These are phyloP conservation scores for Recurvirostra avosetta DNA, from an alignment of 2,113 vertebrate genomes.

Conservation along the genomic window DNA sequence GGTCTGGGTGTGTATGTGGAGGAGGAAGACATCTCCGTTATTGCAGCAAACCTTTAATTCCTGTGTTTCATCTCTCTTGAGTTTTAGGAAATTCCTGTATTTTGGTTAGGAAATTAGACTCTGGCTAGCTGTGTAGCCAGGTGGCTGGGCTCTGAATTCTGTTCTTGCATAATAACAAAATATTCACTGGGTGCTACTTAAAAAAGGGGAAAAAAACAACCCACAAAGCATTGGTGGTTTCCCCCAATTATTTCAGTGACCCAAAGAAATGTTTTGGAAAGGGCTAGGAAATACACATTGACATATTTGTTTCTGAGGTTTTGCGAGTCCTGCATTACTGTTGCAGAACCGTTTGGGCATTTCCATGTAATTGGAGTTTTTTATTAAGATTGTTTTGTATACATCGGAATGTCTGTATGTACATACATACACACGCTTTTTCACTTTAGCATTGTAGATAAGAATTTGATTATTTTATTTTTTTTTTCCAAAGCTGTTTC, in stretches of 20 bases:
- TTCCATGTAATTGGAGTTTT: not conserved
- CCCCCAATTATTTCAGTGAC: not conserved
- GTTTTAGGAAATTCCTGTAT: not conserved
- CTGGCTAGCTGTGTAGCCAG: not conserved
- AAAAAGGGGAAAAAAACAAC: rapidly evolving
- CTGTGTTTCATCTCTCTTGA: not conserved
- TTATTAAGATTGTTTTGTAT: not conserved
- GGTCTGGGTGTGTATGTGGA: not conserved
- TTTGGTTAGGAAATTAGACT: not conserved
- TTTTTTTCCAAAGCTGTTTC: not conserved
- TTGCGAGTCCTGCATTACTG: not conserved
- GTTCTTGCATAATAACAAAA: not conserved
- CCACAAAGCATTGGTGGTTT: not conserved
- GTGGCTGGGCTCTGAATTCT: not conserved
- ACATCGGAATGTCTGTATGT: not conserved
- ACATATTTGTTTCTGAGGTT: not conserved
- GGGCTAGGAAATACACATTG: not conserved
- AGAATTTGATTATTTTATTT: not conserved
- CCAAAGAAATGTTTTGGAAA: not conserved
- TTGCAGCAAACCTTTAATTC: not conserved
- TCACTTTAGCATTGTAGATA: not conserved
- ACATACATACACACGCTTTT: not conserved
- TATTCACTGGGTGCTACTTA: not conserved
- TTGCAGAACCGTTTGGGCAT: not conserved
- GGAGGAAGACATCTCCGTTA: not conserved